A percentile compares a stretch with the other conserved stretches of the same genome.
These are phyloP conservation scores for Meandrina meandrites DNA, from an alignment of 92 coral and sea anemone genomes.

Conservation along the genomic window DNA sequence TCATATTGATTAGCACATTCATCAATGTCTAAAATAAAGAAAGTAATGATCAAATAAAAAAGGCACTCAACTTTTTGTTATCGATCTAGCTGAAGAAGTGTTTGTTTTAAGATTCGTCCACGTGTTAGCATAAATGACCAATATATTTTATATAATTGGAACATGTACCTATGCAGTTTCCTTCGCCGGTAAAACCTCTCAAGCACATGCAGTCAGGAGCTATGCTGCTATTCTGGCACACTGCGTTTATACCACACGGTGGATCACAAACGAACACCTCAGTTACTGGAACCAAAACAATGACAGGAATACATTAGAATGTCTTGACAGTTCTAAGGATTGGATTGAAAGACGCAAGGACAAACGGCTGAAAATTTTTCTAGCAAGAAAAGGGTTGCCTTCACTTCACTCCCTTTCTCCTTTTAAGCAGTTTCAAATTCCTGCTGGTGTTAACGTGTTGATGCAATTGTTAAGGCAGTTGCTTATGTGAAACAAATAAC, in stretches of 20 bases:
- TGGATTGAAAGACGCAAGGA: too few species aligned
- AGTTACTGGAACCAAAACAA: neutral
- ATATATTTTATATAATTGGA: too few species aligned
- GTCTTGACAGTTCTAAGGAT: neutral
- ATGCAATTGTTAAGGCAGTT: neutral
- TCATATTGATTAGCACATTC: slow-evolving; percentile 43
- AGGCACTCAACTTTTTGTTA: neutral
- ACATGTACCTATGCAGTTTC: neutral
- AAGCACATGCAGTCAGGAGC: slow-evolving; percentile 23
- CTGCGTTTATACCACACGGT: slow-evolving; percentile 39
- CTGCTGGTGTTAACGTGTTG: neutral
- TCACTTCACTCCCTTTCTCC: neutral
- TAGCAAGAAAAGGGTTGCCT: neutral
- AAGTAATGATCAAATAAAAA: neutral
- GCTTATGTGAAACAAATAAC: neutral
- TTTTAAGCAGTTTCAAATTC: too few species aligned
- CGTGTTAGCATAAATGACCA: too few species aligned
- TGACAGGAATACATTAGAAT: neutral
- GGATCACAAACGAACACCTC: slow-evolving; percentile 3
- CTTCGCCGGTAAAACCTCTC: slow-evolving; percentile 38
- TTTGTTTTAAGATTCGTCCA: neutral
- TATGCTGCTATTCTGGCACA: slow-evolving; percentile 36
- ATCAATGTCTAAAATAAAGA: slow-evolving; percentile 45
- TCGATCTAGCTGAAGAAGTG: neutral
- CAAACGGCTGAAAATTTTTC: neutral